Evolutionary conservation across 2,888 invertebrate genomes (phyloP).

Genomic region (Thelaira solivaga): DNA sequence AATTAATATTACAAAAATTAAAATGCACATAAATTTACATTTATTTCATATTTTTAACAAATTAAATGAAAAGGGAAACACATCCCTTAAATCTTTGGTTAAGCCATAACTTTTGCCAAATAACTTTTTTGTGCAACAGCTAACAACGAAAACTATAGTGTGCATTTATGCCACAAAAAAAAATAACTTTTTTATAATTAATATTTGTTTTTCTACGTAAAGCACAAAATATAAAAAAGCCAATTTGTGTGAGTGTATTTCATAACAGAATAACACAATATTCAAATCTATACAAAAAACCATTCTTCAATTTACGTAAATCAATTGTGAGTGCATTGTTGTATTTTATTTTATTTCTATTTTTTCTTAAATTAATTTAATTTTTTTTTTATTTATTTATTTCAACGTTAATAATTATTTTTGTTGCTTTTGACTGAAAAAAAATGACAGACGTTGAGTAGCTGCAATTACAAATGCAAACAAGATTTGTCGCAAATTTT

Average conservation of each 20-base stretch:
- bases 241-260: too few species aligned
- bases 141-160: slow-evolving; percentile 8
- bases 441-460: slow-evolving; percentile 26
- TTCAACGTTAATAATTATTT: too few species aligned
- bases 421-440: too few species aligned
- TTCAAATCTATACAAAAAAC: neutral
- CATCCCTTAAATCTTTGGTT: slow-evolving; percentile 1
- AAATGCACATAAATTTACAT: slow-evolving; percentile 37
- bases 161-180: slow-evolving; percentile 16
- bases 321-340: too few species aligned
- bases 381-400: too few species aligned
- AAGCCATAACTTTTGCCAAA: slow-evolving; percentile 19
- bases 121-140: neutral
- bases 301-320: too few species aligned
- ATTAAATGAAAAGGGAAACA: neutral
- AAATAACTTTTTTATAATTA: neutral
- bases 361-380: too few species aligned
- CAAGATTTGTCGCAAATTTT: slow-evolving; percentile 24
- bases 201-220: neutral
- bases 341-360: too few species aligned
- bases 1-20: slow-evolving; percentile 24
- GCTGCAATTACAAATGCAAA: slow-evolving; percentile 46
- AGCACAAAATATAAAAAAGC: neutral
- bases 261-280: too few species aligned
- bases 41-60: neutral